phyloP scores from a whole-genome alignment of 2,113 vertebrate species.

The Dromaius novaehollandiae region DNA sequence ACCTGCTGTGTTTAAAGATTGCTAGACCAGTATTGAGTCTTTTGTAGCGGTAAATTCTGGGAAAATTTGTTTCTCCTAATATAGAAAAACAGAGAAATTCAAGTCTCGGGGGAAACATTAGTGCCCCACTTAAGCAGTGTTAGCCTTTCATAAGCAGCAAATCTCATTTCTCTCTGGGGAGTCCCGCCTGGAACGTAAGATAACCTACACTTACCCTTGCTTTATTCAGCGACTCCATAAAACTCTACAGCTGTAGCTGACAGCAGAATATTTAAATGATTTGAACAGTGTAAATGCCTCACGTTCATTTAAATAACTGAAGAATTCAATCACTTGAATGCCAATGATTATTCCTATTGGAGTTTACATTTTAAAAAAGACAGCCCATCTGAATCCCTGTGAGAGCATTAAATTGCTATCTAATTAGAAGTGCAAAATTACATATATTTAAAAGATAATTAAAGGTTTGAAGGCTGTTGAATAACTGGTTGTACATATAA shows the following conservation, averaged over 20 bases:
- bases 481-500: slow-evolving; percentile 82
- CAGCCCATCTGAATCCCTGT: slow-evolving; percentile 76
- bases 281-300: slow-evolving; percentile 63
- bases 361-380: slow-evolving; percentile 79
- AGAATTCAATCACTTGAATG: slow-evolving; percentile 79
- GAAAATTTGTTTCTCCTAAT: slow-evolving; percentile 63
- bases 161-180: slow-evolving; percentile 69
- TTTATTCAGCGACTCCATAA: slow-evolving; percentile 50
- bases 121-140: slow-evolving; percentile 58
- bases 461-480: slow-evolving; percentile 84
- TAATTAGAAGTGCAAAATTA: slow-evolving; percentile 90
- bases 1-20: slow-evolving; percentile 33
- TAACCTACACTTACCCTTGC: slow-evolving; percentile 68
- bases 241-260: slow-evolving; percentile 73
- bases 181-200: slow-evolving; percentile 57
- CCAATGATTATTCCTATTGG: slow-evolving; percentile 77
- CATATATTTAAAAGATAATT: slow-evolving; percentile 89
- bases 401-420: slow-evolving; percentile 85
- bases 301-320: slow-evolving; percentile 81
- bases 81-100: slow-evolving; percentile 57
- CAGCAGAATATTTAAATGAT: slow-evolving; percentile 73
- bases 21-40: slow-evolving; percentile 34
- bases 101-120: slow-evolving; percentile 55
- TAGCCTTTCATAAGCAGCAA: slow-evolving; percentile 66
- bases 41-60: slow-evolving; percentile 66